phyloP scores from a whole-genome alignment of 2,888 invertebrate species.

The Dorcus parallelipipedus region DNA sequence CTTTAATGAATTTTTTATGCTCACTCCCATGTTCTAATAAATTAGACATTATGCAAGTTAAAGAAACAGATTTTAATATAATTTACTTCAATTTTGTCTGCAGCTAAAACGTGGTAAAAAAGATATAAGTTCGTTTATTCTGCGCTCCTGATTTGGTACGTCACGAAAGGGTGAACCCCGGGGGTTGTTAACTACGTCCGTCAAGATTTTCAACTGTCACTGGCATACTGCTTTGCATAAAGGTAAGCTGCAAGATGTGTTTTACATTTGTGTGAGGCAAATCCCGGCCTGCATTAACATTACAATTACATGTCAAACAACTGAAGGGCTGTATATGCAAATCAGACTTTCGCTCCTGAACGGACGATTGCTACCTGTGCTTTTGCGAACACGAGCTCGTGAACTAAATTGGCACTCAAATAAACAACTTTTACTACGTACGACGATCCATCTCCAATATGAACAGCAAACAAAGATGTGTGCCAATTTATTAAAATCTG shows the following conservation, averaged over 20 bases:
- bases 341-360: constrained; percentile 25
- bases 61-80: too few species aligned
- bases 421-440: neutral
- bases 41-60: too few species aligned
- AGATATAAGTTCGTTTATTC: neutral
- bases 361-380: constrained; percentile 12
- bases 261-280: constrained; percentile 23
- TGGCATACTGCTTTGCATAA: constrained; percentile 33
- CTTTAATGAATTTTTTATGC: too few species aligned
- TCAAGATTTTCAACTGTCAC: constrained; percentile 34
- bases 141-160: neutral
- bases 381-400: constrained; percentile 9
- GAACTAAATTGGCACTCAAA: constrained; percentile 28
- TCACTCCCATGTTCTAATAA: too few species aligned
- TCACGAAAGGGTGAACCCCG: constrained; percentile 22
- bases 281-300: constrained; percentile 40
- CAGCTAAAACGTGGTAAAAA: too few species aligned
- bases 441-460: neutral
- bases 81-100: too few species aligned
- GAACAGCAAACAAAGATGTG: neutral
- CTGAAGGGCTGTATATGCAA: constrained; percentile 37
- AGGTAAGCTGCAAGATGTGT: constrained; percentile 30
- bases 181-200: constrained; percentile 27
- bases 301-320: constrained; percentile 42
- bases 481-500: too few species aligned